A percentile compares a stretch with the other conserved stretches of the same genome.
These are phyloP conservation scores for Andinoacara biseriatus DNA, from an alignment of 2,113 vertebrate species.

Conservation along the genomic window DNA sequence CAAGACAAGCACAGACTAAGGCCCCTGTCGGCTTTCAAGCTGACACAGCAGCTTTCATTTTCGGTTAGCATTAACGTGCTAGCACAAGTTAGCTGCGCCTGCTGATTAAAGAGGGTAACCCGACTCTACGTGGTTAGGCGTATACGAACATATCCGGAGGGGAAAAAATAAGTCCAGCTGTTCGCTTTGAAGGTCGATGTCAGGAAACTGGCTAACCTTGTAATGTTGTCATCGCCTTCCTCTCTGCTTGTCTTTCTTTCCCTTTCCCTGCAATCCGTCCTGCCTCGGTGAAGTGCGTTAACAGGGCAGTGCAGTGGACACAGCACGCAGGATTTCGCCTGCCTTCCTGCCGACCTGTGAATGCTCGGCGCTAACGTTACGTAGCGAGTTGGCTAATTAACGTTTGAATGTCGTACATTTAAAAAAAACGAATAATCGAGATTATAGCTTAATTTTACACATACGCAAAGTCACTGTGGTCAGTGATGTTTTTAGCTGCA, in stretches of 20 bases:
- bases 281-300: slow-evolving; percentile 49
- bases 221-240: slow-evolving; percentile 59
- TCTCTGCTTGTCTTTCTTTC: slow-evolving; percentile 31
- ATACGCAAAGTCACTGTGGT: no score
- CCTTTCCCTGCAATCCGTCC: slow-evolving; percentile 47
- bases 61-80: slow-evolving; percentile 66
- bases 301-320: slow-evolving; percentile 69
- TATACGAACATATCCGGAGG: background rate
- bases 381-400: slow-evolving; percentile 41
- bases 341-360: slow-evolving; percentile 55
- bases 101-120: slow-evolving; percentile 27
- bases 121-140: background rate
- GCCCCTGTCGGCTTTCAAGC: slow-evolving; percentile 46
- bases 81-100: slow-evolving; percentile 64
- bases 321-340: slow-evolving; percentile 42
- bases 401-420: background rate
- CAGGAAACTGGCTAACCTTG: slow-evolving; percentile 54
- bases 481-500: background rate
- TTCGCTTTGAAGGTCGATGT: background rate
- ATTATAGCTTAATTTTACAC: background rate
- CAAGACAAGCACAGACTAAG: slow-evolving; percentile 7
- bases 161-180: background rate
- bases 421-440: background rate
- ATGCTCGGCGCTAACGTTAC: slow-evolving; percentile 45
- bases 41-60: slow-evolving; percentile 74